A percentile compares a stretch with the other conserved stretches of the same genome.
Conservation (phyloP, 92 coral and sea anemone species). For the Palythoa grandis region DNA sequence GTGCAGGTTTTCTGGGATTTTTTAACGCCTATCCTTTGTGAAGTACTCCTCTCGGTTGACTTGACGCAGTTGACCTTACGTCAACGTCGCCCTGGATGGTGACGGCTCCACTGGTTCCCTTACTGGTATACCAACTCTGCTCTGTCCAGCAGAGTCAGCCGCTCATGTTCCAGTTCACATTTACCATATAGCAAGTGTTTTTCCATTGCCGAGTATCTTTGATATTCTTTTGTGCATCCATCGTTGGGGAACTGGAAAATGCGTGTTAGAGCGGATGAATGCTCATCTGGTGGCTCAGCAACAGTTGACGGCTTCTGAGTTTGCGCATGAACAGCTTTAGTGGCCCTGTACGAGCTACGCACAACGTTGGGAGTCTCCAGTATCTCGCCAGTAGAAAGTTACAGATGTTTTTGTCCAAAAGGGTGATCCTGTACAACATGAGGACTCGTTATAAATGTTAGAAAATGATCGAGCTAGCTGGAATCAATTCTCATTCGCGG, state of each 20-base stretch:
- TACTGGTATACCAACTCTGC: conserved; percentile 19
- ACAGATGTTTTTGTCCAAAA: too few species aligned
- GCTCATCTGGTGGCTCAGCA: conserved; percentile 12
- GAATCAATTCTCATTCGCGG: conserved; percentile 51
- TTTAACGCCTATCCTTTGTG: conserved; percentile 27
- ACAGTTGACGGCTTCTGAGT: not conserved
- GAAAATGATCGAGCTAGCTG: conserved; percentile 55
- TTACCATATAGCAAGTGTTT: conserved; percentile 22
- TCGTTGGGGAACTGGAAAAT: conserved; percentile 14
- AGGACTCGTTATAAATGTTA: conserved; percentile 55
- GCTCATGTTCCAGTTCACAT: conserved; percentile 30
- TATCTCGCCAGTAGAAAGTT: too few species aligned
- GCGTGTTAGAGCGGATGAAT: not conserved
- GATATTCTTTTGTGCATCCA: conserved; percentile 30
- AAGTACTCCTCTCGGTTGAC: not conserved
- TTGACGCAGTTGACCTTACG: conserved; percentile 15
- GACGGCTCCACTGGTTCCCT: conserved; percentile 26
- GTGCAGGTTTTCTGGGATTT: conserved; percentile 16
- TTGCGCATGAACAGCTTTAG: not conserved
- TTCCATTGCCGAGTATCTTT: conserved; percentile 24
- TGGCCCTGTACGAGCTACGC: not conserved
- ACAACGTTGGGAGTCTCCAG: too few species aligned
- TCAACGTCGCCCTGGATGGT: not conserved
- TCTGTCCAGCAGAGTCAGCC: conserved; percentile 23
- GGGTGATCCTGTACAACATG: conserved; percentile 54